Evolutionary conservation across 2,888 invertebrate genomes (phyloP).

Genomic region (Yponomeuta cagnagella): DNA sequence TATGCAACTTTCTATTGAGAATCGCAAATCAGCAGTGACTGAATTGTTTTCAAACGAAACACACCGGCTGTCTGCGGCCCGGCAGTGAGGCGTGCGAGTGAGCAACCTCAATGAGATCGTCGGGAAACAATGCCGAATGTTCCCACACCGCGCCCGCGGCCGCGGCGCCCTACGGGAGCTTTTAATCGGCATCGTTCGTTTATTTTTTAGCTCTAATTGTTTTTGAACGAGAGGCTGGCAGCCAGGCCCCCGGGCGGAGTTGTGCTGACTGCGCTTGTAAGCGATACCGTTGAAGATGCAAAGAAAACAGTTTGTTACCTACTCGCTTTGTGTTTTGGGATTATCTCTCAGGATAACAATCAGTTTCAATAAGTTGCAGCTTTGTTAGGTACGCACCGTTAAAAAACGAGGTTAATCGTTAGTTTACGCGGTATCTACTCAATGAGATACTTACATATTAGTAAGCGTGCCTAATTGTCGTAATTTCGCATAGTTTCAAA

Average conservation of each 20-base stretch:
- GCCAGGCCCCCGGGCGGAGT: constrained; percentile 52
- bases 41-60: constrained; percentile 30
- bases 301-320: constrained; percentile 21
- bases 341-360: neutral
- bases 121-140: constrained; percentile 54
- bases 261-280: constrained; percentile 30
- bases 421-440: neutral
- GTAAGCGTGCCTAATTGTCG: neutral
- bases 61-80: constrained; percentile 27
- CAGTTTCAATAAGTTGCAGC: neutral
- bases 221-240: constrained; percentile 58
- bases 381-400: neutral
- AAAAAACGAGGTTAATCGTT: neutral
- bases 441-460: neutral
- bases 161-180: constrained; percentile 32
- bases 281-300: constrained; percentile 29
- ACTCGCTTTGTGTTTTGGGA: constrained; percentile 19
- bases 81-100: constrained; percentile 33
- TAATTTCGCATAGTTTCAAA: no score
- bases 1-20: constrained; percentile 18
- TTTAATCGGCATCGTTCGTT: constrained; percentile 36
- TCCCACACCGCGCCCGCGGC: constrained; percentile 61
- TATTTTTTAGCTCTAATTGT: constrained; percentile 59
- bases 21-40: constrained; percentile 34
- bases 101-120: constrained; percentile 43